Conservation (phyloP, 2,888 invertebrate genomes). For the Mechanitis mazaeus region DNA sequence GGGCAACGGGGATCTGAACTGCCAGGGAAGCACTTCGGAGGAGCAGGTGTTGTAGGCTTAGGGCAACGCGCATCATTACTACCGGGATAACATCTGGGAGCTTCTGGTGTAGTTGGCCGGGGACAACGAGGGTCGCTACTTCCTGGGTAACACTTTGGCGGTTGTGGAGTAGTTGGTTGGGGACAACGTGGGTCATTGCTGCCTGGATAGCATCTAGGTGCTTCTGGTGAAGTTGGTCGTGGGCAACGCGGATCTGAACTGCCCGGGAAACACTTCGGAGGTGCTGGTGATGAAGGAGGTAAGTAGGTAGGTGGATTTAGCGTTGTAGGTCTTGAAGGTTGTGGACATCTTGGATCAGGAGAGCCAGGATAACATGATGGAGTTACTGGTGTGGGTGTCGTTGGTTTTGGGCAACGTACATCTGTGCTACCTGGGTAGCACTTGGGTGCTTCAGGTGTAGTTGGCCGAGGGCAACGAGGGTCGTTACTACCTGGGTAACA, state of each 20-base stretch:
- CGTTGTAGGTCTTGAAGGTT: conserved; percentile 35
- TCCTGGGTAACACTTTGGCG: too few relatives aligned
- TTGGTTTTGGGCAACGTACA: conserved; percentile 43
- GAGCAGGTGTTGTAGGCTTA: conserved; percentile 6
- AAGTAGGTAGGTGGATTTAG: background rate
- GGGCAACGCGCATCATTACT: conserved; percentile 34
- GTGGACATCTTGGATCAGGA: conserved; percentile 18
- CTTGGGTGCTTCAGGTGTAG: conserved; percentile 32
- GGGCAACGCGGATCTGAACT: conserved; percentile 41
- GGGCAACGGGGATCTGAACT: conserved; percentile 20
- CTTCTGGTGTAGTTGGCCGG: too few relatives aligned
- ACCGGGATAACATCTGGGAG: conserved; percentile 29
- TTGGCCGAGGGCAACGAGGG: conserved; percentile 36
- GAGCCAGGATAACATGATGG: conserved; percentile 33
- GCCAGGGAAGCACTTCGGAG: conserved; percentile 29
- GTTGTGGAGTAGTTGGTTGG: conserved; percentile 40
- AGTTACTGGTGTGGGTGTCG: conserved; percentile 31
- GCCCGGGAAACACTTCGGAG: conserved; percentile 38
- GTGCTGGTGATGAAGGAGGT: conserved; percentile 32
- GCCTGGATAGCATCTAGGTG: conserved; percentile 47
- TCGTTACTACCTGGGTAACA: conserved; percentile 32
- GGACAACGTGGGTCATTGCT: conserved; percentile 51
- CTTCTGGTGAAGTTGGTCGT: conserved; percentile 38
- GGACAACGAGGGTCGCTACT: too few relatives aligned
- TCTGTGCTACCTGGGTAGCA: conserved; percentile 35